Percentiles rank a stretch among this genome's conserved stretches.
Conservation (phyloP, 2,113 vertebrate genomes). For the Ovis aries region ARS-UI_Ramb_v3.0 NC_056056.1:31159001-31159500, state of each 20-base stretch:
- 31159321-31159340: neutral
- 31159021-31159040: neutral
- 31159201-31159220: neutral
- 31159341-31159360: neutral
- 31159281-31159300: neutral
- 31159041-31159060: neutral
- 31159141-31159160: neutral
- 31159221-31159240: neutral
- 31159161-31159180: neutral
- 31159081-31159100: neutral
- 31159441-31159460: neutral
- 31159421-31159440: neutral
- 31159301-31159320: neutral
- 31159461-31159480: neutral
- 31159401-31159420: neutral
- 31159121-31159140: neutral
- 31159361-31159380: neutral
- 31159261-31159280: neutral
- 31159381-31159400: neutral
- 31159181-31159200: neutral
- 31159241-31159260: neutral
- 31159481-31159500: neutral
- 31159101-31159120: neutral
- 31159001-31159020: neutral
- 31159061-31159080: neutral